These are phyloP conservation scores for Riparia riparia DNA, from an alignment of 2,113 vertebrate species.

Conservation along the genomic window DNA sequence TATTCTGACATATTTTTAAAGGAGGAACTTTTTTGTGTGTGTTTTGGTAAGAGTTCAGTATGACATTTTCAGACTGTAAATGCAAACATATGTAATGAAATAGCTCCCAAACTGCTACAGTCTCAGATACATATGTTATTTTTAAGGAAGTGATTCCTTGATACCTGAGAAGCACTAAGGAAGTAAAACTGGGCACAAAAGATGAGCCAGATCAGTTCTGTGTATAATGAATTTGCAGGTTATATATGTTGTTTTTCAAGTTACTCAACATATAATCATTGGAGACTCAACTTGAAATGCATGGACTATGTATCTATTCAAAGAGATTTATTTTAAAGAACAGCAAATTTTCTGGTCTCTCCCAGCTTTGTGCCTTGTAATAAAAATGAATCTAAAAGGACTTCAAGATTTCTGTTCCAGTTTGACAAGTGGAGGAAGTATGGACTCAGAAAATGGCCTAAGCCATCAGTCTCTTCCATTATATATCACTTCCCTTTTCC, in stretches of 20 bases:
- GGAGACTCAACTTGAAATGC: background rate
- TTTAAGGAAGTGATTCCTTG: background rate
- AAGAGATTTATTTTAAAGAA: background rate
- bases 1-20: background rate
- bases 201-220: background rate
- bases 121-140: background rate
- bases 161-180: background rate
- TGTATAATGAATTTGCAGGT: background rate
- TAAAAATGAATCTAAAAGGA: background rate
- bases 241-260: background rate
- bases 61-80: background rate
- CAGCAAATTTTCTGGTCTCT: background rate
- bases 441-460: background rate
- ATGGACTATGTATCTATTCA: background rate
- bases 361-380: background rate
- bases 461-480: background rate
- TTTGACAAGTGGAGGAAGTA: background rate
- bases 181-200: background rate
- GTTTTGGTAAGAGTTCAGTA: background rate
- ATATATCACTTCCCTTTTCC: background rate
- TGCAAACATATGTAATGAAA: background rate
- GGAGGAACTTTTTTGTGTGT: background rate
- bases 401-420: background rate
- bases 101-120: background rate
- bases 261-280: background rate